Base-by-base conservation (phyloP, 2,797 vertebrate genomes). In the Periparus ater region DNA sequence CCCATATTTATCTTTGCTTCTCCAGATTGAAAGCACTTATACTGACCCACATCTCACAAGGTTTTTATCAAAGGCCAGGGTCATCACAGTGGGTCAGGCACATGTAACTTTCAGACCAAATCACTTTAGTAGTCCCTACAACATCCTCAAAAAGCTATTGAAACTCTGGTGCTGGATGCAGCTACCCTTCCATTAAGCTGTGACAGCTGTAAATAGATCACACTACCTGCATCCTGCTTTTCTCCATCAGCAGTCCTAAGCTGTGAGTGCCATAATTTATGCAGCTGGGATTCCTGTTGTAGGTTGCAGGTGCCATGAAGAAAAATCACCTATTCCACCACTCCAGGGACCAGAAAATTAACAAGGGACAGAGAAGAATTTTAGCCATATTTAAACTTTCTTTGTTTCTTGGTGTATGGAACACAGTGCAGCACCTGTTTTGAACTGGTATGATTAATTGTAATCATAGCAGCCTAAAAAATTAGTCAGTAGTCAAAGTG, bases 191-290 rank as follows among this genome's bases (percentile, higher is more conserved):
- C 44, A 3, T 63, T 72, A 53, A 51, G 10, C 29, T 1, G 2
- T 45, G 36, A 19, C 30, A 71, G 18, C 32, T 65, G 22, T 63
- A 75, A 66, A 63, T 65, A 67, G 23, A 57, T 67, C 42, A 45
- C 23, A 25, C 25, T 63, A 36, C 11, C 44, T 45, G 27, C n/a
- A 66, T 60, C 30, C 14, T 53, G 13, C 22, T 66, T 67, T 25
- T 80, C 72, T 71, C 25, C 34, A 60, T 23, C 53, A 77, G 14
- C 30, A 73, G 25, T 36, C 17, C 48, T 76, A 60, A 62, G 16
- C 9, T 3, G 1, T 1, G 1, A 68, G 19, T 38, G 30, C 18
- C 42, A 8, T 20, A 51, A 51, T 27, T 10, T 4, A 9, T 40
- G 2, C 26, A 36, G 2, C 44, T 36, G 8, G 11, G 4, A 58